Evolutionary conservation across 1,140 invertebrate genomes (phyloP).

Genomic region (Holcopasites calliopsidis): DNA sequence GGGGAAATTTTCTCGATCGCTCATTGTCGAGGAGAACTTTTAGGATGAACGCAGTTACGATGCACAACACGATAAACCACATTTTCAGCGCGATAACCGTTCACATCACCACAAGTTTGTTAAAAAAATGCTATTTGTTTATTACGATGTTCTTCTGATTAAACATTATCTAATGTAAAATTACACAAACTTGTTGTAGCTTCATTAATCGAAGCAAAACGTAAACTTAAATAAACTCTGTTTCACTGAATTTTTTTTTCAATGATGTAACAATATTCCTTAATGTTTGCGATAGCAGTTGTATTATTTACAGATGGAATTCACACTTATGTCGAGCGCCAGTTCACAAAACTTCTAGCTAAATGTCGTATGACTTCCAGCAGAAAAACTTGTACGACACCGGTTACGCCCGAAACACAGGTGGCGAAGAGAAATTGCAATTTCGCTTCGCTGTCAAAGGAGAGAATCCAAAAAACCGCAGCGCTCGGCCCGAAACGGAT

Average conservation of each 20-base stretch:
- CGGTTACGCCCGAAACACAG: too few relatives aligned
- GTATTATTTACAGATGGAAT: background rate
- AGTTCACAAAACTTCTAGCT: background rate
- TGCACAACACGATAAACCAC: conserved; percentile 35
- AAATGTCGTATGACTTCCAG: background rate
- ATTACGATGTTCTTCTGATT: background rate
- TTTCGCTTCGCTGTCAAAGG: too few relatives aligned
- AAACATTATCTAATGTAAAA: background rate
- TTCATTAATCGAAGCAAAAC: background rate
- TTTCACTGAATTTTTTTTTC: too few relatives aligned
- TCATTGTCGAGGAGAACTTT: background rate
- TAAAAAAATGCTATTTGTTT: background rate
- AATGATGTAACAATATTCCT: too few relatives aligned
- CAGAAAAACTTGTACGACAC: too few relatives aligned
- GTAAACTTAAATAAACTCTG: background rate
- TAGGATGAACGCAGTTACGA: conserved; percentile 6
- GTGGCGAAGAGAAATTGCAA: too few relatives aligned
- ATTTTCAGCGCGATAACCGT: background rate
- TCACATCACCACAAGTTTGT: background rate
- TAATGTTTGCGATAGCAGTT: too few relatives aligned
- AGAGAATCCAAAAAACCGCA: background rate
- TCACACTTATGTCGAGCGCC: too few relatives aligned
- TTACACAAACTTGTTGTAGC: background rate
- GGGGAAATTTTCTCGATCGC: conserved; percentile 30
- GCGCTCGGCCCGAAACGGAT: background rate